These are phyloP conservation scores for Drosophila formosana DNA, from an alignment of 2,888 invertebrate genomes.

Conservation along the genomic window DNA sequence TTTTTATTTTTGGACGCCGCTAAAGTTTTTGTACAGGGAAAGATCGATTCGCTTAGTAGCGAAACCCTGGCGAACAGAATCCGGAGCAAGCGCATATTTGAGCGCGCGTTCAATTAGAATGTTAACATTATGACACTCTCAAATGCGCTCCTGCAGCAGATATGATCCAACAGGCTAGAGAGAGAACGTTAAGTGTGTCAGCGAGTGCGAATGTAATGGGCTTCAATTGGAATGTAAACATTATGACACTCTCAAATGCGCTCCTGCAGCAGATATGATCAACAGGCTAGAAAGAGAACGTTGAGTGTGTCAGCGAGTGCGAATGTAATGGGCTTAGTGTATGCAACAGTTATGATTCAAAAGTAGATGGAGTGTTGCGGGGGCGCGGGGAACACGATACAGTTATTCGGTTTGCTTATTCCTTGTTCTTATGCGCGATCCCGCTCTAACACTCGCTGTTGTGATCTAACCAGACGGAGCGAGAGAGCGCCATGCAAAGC, in stretches of 20 bases:
- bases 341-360: background rate
- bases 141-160: no score
- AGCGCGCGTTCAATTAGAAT: background rate
- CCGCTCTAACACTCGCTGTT: no score
- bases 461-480: no score
- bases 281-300: background rate
- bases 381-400: no score
- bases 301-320: background rate
- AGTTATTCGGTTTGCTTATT: no score
- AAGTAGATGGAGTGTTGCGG: no score
- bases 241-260: background rate
- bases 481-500: no score
- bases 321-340: background rate
- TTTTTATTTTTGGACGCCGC: background rate
- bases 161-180: background rate
- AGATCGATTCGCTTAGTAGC: background rate
- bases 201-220: background rate
- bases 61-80: constrained; percentile 4
- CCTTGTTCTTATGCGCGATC: no score
- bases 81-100: background rate
- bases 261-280: background rate
- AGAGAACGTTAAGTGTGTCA: background rate
- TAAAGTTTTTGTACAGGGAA: background rate
- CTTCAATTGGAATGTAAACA: constrained; percentile 1
- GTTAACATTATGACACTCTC: background rate